A percentile compares a stretch with the other conserved stretches of the same genome.
These are phyloP conservation scores for Linurgus olivaceus DNA, from an alignment of 2,797 vertebrate species.

Conservation along the genomic window DNA sequence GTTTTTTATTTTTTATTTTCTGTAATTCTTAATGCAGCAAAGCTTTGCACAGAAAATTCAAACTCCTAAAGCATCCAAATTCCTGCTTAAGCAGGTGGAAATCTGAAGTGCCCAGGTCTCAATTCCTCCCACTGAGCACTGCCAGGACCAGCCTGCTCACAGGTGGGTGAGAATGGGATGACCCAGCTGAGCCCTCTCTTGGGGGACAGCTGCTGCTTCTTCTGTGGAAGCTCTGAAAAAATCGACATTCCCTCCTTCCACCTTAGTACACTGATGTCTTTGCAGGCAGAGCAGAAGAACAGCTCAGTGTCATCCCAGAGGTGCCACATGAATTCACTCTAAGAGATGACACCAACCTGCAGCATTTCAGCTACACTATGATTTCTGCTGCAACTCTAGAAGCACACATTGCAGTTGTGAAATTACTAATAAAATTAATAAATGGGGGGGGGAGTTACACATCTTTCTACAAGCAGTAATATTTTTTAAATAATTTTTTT, in stretches of 20 bases:
- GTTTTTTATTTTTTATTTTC: background rate
- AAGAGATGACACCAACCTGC: background rate
- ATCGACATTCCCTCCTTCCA: background rate
- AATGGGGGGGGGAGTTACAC: fast-evolving
- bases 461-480: background rate
- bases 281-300: background rate
- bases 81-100: background rate
- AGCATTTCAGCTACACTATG: background rate
- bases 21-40: background rate
- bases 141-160: background rate
- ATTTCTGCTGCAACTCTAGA: background rate
- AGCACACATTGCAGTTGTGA: background rate
- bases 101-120: background rate
- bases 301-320: too few species aligned
- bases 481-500: too few species aligned
- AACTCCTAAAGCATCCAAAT: background rate
- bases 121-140: background rate
- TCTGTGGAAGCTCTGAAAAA: background rate
- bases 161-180: too few species aligned
- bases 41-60: background rate
- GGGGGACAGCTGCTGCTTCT: background rate
- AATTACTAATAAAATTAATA: background rate
- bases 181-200: background rate
- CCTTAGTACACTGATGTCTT: background rate
- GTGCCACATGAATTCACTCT: fast-evolving